These are phyloP conservation scores for Araneus ventricosus DNA, from an alignment of 1,140 invertebrate genomes.

Conservation along the genomic window DNA sequence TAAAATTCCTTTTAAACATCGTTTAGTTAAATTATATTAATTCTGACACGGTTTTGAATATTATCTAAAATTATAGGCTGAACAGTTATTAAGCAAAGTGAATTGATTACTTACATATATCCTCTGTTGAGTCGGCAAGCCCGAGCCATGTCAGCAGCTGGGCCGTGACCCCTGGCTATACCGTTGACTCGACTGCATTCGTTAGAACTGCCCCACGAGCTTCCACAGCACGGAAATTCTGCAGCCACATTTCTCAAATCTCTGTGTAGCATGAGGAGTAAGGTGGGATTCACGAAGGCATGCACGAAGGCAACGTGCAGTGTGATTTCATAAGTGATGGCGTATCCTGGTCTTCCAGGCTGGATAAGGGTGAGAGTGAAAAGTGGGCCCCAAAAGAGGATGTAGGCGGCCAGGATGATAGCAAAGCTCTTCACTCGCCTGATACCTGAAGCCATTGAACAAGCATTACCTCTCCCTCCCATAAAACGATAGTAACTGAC, in stretches of 20 bases:
- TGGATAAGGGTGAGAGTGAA: conserved; percentile 89
- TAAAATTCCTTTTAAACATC: neutral
- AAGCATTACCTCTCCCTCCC: no score
- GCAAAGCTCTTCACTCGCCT: conserved; percentile 90
- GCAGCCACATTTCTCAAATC: conserved; percentile 77
- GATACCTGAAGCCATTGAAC: conserved; percentile 67
- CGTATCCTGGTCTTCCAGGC: conserved; percentile 76
- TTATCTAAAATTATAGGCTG: no score
- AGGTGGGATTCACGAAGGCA: conserved; percentile 90
- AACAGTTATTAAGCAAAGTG: neutral
- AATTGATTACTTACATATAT: conserved; percentile 70
- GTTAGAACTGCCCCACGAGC: neutral
- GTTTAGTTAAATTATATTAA: no score
- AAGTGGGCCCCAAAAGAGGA: conserved; percentile 93
- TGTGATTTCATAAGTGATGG: conserved; percentile 85
- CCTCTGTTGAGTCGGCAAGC: conserved; percentile 68
- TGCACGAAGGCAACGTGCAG: conserved; percentile 93
- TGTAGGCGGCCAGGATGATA: conserved; percentile 90
- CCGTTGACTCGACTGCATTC: conserved; percentile 41
- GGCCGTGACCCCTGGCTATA: neutral
- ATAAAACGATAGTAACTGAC: neutral
- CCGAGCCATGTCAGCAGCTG: conserved; percentile 9
- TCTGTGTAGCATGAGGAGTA: conserved; percentile 88
- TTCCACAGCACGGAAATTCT: conserved; percentile 64
- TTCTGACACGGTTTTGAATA: no score